Evolutionary conservation across 2,797 vertebrate species (phyloP).

Genomic region (Mormyrus proboscirostris): DNA sequence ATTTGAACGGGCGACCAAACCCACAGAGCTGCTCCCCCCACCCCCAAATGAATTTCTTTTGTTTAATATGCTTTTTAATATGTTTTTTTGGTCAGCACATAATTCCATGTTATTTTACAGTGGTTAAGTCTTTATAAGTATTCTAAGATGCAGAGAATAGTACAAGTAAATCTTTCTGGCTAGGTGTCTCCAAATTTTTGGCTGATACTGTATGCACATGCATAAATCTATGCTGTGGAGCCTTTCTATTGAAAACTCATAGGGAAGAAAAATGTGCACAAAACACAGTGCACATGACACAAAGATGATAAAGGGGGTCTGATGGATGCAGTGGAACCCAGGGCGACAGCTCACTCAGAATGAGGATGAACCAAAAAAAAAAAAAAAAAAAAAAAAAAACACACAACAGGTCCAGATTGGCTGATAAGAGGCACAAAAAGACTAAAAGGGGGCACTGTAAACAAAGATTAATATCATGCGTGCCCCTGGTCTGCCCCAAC

Average conservation of each 20-base stretch:
- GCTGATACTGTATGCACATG: neutral
- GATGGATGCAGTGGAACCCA: slow-evolving; percentile 50
- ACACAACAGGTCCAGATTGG: neutral
- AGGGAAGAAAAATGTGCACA: neutral
- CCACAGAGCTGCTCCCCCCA: neutral
- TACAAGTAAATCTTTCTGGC: neutral
- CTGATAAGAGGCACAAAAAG: neutral
- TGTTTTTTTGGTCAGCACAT: neutral
- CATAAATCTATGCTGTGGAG: neutral
- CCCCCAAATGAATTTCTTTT: neutral
- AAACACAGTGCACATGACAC: neutral
- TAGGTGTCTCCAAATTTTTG: neutral
- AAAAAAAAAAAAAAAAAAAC: too few species aligned
- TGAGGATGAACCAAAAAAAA: neutral
- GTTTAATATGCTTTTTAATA: neutral
- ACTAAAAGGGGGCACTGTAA: neutral
- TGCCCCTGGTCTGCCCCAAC: neutral
- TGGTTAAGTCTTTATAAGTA: neutral
- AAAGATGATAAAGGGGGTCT: slow-evolving; percentile 36
- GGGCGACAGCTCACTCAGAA: slow-evolving; percentile 40
- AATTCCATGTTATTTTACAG: neutral
- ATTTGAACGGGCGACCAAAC: neutral
- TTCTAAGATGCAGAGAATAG: neutral
- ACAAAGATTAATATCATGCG: neutral
- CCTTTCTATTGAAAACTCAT: neutral